Evolutionary conservation across 2,113 vertebrate genomes (phyloP), one percentile per base, ranked within the genome.

Genomic region (Platanista minor): DNA sequence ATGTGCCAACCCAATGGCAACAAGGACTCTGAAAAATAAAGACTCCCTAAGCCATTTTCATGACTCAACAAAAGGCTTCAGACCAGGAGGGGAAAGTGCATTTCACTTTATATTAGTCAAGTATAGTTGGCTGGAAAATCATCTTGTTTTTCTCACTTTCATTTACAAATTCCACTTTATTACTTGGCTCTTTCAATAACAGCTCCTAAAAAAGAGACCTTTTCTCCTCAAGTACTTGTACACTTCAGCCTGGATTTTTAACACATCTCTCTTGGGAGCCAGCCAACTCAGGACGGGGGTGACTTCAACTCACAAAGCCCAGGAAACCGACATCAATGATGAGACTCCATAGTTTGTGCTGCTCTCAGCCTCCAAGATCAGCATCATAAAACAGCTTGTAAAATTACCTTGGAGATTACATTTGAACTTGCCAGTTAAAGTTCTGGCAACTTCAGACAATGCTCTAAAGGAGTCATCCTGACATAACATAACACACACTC

Each of bases 11-110:
- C 20, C 20, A 25, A 59, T 66, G 31, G 86, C 84, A 95, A 94
- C 17, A 67, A 90, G 57, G 36, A 89, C 59, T 84, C 83, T 89
- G 61, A 89, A 97, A 96, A 96, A 59, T 67, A 92, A 85, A 89
- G 43, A 86, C 17, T 59, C 29, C 23, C 36, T 6, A 5, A 71
- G 61, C 41, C 71, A 91, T 89, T 88, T 91, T 71, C 80, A 33
- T 11, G n/a, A 59, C 59, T 96, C 81, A 95, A 75, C 69, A 61
- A 59, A 69, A 94, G n/a, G 66, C 41, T 92, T 67, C 41, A 83
- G 62, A 71, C 39, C 52, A 14, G 87, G 49, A 82, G 21, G 21
- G 29, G 25, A 57, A 71, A 20, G 7, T 8, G 61, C 11, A 69
- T 13, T 90, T 23, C 10, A 83, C 85, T 86, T 94, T 95, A 91